Evolutionary conservation across 2,113 vertebrate species (phyloP).

Genomic region (Labeo rohita): DNA sequence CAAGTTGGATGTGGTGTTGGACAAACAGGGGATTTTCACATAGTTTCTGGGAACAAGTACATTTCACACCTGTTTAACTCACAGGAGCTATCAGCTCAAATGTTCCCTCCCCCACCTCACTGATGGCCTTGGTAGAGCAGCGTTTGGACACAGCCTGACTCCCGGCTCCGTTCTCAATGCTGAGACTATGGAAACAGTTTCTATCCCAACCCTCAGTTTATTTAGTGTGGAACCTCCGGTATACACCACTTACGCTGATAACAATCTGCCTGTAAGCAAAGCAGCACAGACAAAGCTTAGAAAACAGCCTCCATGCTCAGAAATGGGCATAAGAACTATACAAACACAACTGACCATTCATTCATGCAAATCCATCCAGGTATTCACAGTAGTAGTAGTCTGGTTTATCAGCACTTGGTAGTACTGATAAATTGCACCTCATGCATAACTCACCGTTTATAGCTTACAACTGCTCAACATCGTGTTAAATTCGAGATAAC

Average conservation of each 20-base stretch:
- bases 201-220: conserved; percentile 53
- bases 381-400: neutral
- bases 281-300: neutral
- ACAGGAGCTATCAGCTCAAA: conserved; percentile 58
- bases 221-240: conserved; percentile 28
- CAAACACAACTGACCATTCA: neutral
- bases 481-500: conserved; percentile 25
- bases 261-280: conserved; percentile 19
- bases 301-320: neutral
- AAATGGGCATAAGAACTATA: conserved; percentile 1
- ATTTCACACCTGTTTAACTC: conserved; percentile 67
- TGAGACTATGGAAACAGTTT: conserved; percentile 56
- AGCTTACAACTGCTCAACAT: conserved; percentile 8
- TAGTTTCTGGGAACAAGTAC: conserved; percentile 38
- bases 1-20: neutral
- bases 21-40: conserved; percentile 3
- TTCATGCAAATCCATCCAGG: conserved; percentile 20
- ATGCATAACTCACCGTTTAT: neutral
- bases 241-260: conserved; percentile 32
- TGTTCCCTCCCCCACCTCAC: neutral
- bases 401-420: conserved; percentile 19
- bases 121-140: conserved; percentile 68
- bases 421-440: conserved; percentile 7
- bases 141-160: conserved; percentile 51
- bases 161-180: conserved; percentile 59